These are phyloP conservation scores for Drosophila setosimentum DNA, from an alignment of 2,888 invertebrate species.

Conservation along the genomic window DNA sequence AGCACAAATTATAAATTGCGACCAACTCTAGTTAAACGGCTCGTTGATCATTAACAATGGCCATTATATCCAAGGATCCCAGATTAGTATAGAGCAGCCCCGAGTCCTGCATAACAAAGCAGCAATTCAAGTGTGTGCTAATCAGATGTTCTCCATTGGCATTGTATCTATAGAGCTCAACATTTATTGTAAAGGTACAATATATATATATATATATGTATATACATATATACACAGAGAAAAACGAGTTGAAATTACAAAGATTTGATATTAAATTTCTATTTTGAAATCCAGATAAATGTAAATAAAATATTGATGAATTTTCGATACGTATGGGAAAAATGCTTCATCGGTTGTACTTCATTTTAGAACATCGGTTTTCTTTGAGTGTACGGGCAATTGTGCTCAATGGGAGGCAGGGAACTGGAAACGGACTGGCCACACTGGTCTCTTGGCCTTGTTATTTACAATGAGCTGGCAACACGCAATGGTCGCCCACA, in stretches of 20 bases:
- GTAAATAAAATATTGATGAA: background rate
- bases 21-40: slow-evolving; percentile 37
- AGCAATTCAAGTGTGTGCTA: slow-evolving; percentile 62
- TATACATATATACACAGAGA: background rate
- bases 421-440: slow-evolving; percentile 6
- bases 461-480: slow-evolving; percentile 59
- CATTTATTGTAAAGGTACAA: slow-evolving; percentile 44
- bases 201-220: slow-evolving; percentile 12
- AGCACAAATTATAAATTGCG: slow-evolving; percentile 69
- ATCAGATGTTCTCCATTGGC: slow-evolving; percentile 53
- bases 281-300: background rate
- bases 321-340: background rate
- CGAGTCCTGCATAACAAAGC: slow-evolving; percentile 43
- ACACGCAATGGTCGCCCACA: slow-evolving; percentile 67
- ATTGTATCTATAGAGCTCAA: slow-evolving; percentile 36
- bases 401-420: slow-evolving; percentile 11
- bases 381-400: background rate
- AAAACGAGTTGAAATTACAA: background rate
- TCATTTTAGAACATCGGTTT: background rate
- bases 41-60: slow-evolving; percentile 60
- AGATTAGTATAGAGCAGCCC: background rate
- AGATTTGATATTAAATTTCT: background rate
- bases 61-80: slow-evolving; percentile 16
- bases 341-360: background rate
- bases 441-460: slow-evolving; percentile 16